Evolutionary conservation across 2,888 invertebrate species (phyloP), one percentile per base, ranked within the genome.

Genomic region (Actias luna): DNA sequence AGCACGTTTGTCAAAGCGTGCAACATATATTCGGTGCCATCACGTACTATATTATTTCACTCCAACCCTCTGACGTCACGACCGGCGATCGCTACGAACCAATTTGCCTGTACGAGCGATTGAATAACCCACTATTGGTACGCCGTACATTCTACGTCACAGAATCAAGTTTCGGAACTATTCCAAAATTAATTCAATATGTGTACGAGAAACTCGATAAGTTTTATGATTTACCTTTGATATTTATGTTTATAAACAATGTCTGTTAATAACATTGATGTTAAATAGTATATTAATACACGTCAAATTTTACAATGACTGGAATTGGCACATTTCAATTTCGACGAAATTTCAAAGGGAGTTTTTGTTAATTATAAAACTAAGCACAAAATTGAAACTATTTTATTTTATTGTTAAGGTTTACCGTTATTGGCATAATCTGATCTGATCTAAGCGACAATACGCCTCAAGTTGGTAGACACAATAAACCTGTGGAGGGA

Each of bases 41-140:
- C 55, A 16, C 27, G 29, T 18, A 29, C 16, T 55, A 55, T 55
- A 55, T 55, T 55, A 55, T 55, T 14, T 55, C 50, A 12, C 25
- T 52, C 29, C 29, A 55, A 22, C 10, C 8, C 55, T 55, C 29
- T 29, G 55, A 55, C 55, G 55, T 29, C 55, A 55, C 50, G 39
- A 46, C 18, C n/a, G 22, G 39, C 31, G 59, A 39, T 25, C 22
- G 59, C 18, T 42, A 10, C 42, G 22, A 25, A 42, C 16, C 59
- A 59, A 59, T 59, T 59, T 59, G 59, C 42, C 59, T 12, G 36
- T 59, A 59, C 59, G 25, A 16, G 27, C 29, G 59, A 59, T 59
- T 42, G 27, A 59, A 42, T 59, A 59, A 59, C 59, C 14, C 42
- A 25, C 42, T 29, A 29, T 42, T 5, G 42, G 42, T n/a, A 29